A percentile compares a stretch with the other conserved stretches of the same genome.
phyloP scores from a whole-genome alignment of 2,888 invertebrate genomes.

The Drosophila mimica region DNA sequence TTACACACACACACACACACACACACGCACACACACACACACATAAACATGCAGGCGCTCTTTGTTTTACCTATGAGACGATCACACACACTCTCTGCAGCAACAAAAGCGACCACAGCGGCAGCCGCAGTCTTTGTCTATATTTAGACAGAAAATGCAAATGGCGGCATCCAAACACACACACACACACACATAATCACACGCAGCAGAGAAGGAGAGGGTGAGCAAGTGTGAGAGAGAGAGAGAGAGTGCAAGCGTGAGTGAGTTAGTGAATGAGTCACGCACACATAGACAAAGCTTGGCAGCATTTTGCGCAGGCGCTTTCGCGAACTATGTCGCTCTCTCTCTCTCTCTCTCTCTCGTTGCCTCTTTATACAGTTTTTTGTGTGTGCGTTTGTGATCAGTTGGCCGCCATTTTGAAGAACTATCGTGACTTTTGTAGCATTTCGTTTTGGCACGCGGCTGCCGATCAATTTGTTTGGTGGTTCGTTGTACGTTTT shows the following conservation, averaged over 20 bases:
- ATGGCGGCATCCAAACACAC: constrained; percentile 59
- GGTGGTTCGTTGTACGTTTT: constrained; percentile 40
- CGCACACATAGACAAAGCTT: constrained; percentile 36
- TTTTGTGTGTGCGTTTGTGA: constrained; percentile 15
- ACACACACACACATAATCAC: constrained; percentile 14
- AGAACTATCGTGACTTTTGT: constrained; percentile 41
- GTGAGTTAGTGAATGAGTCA: constrained; percentile 12
- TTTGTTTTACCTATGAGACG: constrained; percentile 48
- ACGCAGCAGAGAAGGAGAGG: not conserved
- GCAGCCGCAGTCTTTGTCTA: constrained; percentile 59
- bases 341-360: not conserved
- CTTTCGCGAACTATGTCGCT: not conserved
- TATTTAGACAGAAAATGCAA: constrained; percentile 80
- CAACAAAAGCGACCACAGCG: constrained; percentile 23
- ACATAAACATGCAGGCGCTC: constrained; percentile 12
- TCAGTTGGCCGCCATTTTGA: constrained; percentile 47
- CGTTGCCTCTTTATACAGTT: no score
- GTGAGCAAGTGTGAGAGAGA: not conserved
- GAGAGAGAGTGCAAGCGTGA: not conserved
- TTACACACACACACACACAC: constrained; percentile 11
- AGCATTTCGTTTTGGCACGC: constrained; percentile 37
- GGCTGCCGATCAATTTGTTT: constrained; percentile 48
- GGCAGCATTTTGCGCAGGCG: constrained; percentile 65
- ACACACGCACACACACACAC: not conserved
- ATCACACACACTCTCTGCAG: constrained; percentile 27